Conservation (phyloP, 2,888 invertebrate species). For the Cryptocephalus moraei region DNA sequence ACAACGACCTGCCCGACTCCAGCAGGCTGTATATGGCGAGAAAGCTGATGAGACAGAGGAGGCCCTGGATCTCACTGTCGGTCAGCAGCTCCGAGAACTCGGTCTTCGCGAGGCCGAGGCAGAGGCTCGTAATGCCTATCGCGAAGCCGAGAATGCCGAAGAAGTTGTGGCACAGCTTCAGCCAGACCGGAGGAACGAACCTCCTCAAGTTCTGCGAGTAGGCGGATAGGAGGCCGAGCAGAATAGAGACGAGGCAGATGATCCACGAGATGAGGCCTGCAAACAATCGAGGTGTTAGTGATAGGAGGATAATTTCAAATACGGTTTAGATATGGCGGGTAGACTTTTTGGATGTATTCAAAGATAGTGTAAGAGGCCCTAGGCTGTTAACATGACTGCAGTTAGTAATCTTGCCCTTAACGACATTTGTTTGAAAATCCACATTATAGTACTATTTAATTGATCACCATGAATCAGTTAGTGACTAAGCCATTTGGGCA, state of each 20-base stretch:
- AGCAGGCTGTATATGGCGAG: conserved; percentile 14
- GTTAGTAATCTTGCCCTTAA: no score
- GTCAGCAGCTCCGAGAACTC: conserved; percentile 5
- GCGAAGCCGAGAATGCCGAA: conserved; percentile 17
- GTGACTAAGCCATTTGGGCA: no score
- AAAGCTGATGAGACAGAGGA: conserved; percentile 8
- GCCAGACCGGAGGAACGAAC: conserved; percentile 14
- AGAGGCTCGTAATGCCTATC: conserved; percentile 17
- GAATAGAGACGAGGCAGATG: conserved; percentile 13
- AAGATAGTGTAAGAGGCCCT: no score
- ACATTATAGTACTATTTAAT: no score
- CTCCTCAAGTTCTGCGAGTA: conserved; percentile 12
- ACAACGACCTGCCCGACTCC: conserved; percentile 12
- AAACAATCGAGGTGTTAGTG: conserved; percentile 5
- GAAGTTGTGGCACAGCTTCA: conserved; percentile 20
- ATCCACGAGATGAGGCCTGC: conserved; percentile 22
- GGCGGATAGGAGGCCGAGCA: conserved; percentile 16
- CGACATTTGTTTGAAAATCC: no score
- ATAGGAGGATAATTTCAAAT: conserved; percentile 1
- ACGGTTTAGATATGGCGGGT: no score
- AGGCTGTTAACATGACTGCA: no score
- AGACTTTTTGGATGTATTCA: no score
- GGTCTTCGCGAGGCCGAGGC: conserved; percentile 8
- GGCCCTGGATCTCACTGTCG: conserved; percentile 4
- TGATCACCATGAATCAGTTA: no score